Evolutionary conservation across 2,888 invertebrate species (phyloP).

Genomic region (Apamea sordens): DNA sequence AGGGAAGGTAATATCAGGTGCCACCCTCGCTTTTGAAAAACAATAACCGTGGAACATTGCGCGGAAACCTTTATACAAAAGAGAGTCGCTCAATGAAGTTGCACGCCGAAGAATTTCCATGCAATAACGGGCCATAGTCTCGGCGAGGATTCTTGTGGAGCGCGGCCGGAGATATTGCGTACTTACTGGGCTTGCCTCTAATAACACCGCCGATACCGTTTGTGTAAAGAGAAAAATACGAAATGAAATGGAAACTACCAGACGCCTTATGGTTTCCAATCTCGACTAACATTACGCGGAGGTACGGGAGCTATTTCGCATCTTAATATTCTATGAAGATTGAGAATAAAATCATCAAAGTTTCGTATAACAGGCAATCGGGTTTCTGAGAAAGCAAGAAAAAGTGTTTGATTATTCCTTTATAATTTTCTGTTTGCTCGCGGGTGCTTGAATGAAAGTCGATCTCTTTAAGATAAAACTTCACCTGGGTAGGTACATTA

Average conservation of each 20-base stretch:
- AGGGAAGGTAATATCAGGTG: slow-evolving; percentile 85
- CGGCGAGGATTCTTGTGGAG: slow-evolving; percentile 82
- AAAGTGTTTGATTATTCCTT: slow-evolving; percentile 36
- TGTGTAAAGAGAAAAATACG: slow-evolving; percentile 86
- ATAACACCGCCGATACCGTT: slow-evolving; percentile 88
- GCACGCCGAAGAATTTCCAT: slow-evolving; percentile 89
- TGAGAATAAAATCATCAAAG: slow-evolving; percentile 51
- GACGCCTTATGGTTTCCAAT: slow-evolving; percentile 85
- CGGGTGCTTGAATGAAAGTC: slow-evolving; percentile 23
- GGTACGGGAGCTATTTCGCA: slow-evolving; percentile 71
- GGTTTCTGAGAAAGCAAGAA: slow-evolving; percentile 30
- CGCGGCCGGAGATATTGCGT: slow-evolving; percentile 87
- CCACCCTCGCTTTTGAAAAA: slow-evolving; percentile 86
- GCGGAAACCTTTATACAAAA: slow-evolving; percentile 87
- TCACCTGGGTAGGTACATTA: slow-evolving; percentile 28
- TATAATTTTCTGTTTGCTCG: slow-evolving; percentile 35
- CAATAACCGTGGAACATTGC: slow-evolving; percentile 88
- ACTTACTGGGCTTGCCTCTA: slow-evolving; percentile 88
- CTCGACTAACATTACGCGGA: slow-evolving; percentile 76
- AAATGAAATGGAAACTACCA: slow-evolving; percentile 86
- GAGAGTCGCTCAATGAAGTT: slow-evolving; percentile 88
- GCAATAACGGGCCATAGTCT: slow-evolving; percentile 86
- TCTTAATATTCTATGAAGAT: slow-evolving; percentile 73
- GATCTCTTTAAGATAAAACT: slow-evolving; percentile 33
- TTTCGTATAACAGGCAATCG: slow-evolving; percentile 51